phyloP scores from a whole-genome alignment of 2,797 vertebrate genomes.

The Acipenser transmontanus region DNA sequence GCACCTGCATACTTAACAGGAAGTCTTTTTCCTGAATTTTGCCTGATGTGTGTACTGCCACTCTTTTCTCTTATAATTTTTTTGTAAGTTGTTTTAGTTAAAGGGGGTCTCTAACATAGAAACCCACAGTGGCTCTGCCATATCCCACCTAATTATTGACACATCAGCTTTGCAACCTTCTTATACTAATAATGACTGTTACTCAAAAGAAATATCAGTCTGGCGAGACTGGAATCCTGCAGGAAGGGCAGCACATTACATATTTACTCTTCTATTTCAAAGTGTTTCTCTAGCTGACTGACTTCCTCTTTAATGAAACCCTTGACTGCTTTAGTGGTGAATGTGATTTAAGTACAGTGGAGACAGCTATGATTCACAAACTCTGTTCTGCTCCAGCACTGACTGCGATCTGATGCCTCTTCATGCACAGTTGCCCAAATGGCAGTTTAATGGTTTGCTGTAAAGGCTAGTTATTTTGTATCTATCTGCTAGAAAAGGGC shows the following conservation, averaged over 20 bases:
- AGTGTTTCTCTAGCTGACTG: slow-evolving; percentile 64
- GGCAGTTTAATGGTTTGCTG: slow-evolving; percentile 68
- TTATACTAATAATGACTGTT: too few species aligned
- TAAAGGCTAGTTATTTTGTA: slow-evolving; percentile 66
- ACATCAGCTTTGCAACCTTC: too few species aligned
- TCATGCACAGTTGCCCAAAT: slow-evolving; percentile 70
- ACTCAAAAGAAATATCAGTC: slow-evolving; percentile 34
- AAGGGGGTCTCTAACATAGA: too few species aligned
- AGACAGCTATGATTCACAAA: slow-evolving; percentile 73
- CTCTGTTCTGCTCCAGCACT: slow-evolving; percentile 63
- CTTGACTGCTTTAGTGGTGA: slow-evolving; percentile 67
- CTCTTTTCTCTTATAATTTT: too few species aligned
- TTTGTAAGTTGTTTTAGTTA: too few species aligned
- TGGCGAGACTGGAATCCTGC: background rate
- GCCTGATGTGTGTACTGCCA: too few species aligned
- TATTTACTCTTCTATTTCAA: slow-evolving; percentile 60
- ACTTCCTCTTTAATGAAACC: slow-evolving; percentile 71
- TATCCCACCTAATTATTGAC: too few species aligned
- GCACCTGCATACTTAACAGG: too few species aligned
- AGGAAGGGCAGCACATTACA: slow-evolving; percentile 40
- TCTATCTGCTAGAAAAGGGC: slow-evolving; percentile 58
- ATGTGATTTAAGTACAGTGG: slow-evolving; percentile 69
- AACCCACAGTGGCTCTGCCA: too few species aligned
- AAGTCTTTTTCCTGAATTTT: too few species aligned
- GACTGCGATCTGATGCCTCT: slow-evolving; percentile 62